Evolutionary conservation across 1,140 invertebrate species (phyloP).

Genomic region (Halotydeus destructor): DNA sequence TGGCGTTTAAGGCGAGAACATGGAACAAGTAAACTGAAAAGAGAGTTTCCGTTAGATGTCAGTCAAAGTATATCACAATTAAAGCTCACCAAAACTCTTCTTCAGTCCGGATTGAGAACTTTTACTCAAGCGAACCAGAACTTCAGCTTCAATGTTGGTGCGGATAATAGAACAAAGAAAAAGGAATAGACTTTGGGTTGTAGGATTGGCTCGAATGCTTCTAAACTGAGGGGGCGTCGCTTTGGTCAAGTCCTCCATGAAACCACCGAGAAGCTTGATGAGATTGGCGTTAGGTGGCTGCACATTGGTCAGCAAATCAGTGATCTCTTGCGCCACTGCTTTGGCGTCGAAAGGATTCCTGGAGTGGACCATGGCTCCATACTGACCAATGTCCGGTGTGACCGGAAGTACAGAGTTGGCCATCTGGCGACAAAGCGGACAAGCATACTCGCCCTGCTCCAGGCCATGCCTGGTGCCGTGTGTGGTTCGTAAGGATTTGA

Average conservation of each 20-base stretch:
- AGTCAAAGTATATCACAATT: no score
- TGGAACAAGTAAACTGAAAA: slow-evolving; percentile 54
- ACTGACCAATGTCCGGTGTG: slow-evolving; percentile 36
- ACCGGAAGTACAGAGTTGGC: slow-evolving; percentile 79
- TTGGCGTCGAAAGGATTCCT: slow-evolving; percentile 3
- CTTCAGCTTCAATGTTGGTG: slow-evolving; percentile 76
- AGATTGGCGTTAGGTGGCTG: slow-evolving; percentile 9
- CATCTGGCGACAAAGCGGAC: slow-evolving; percentile 76
- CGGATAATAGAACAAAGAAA: slow-evolving; percentile 71
- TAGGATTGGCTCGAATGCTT: slow-evolving; percentile 20
- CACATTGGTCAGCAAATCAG: slow-evolving; percentile 34
- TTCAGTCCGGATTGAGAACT: slow-evolving; percentile 36
- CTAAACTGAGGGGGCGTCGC: slow-evolving; percentile 41
- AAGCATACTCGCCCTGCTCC: slow-evolving; percentile 52
- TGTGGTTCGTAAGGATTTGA: slow-evolving; percentile 38
- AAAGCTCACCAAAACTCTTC: no score
- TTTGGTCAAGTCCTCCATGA: slow-evolving; percentile 82
- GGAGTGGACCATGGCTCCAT: slow-evolving; percentile 10
- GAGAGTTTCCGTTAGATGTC: slow-evolving; percentile 4
- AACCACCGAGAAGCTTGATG: slow-evolving; percentile 31
- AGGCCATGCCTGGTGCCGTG: background rate
- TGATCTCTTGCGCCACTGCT: slow-evolving; percentile 11
- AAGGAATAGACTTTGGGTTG: slow-evolving; percentile 45
- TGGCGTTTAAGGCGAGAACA: slow-evolving; percentile 61
- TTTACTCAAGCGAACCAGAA: slow-evolving; percentile 57